phyloP scores from a whole-genome alignment of 2,797 vertebrate species.

The Sarcoramphus papa region DNA sequence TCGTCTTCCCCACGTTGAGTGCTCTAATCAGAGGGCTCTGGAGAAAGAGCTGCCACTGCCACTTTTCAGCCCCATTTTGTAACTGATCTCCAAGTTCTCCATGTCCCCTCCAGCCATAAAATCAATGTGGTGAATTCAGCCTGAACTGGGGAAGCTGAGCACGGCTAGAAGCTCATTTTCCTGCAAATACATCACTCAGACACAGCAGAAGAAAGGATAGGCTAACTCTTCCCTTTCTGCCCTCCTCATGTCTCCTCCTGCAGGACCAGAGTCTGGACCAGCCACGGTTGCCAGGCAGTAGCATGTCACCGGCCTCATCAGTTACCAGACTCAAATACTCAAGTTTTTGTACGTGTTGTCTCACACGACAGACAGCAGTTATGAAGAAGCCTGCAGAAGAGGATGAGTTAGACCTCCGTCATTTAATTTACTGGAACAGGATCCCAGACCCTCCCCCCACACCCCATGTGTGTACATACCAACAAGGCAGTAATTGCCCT shows the following conservation, averaged over 20 bases:
- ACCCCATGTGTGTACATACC: neutral
- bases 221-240: neutral
- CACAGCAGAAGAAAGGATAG: neutral
- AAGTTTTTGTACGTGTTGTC: neutral
- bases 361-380: neutral
- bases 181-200: neutral
- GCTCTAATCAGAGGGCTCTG: neutral
- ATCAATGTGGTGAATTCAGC: neutral
- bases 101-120: neutral
- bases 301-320: neutral
- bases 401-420: neutral
- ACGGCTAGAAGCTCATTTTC: neutral
- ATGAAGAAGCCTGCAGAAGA: neutral
- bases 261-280: neutral
- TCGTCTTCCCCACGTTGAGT: neutral
- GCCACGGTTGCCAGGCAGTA: neutral
- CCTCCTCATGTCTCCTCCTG: neutral
- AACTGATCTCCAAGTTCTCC: neutral
- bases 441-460: neutral
- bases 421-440: neutral
- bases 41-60: neutral
- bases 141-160: neutral
- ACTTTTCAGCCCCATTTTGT: neutral
- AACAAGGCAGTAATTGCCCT: neutral
- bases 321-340: neutral